These are phyloP conservation scores for Antheraea assamensis DNA, from an alignment of 2,888 invertebrate genomes.

Conservation along the genomic window DNA sequence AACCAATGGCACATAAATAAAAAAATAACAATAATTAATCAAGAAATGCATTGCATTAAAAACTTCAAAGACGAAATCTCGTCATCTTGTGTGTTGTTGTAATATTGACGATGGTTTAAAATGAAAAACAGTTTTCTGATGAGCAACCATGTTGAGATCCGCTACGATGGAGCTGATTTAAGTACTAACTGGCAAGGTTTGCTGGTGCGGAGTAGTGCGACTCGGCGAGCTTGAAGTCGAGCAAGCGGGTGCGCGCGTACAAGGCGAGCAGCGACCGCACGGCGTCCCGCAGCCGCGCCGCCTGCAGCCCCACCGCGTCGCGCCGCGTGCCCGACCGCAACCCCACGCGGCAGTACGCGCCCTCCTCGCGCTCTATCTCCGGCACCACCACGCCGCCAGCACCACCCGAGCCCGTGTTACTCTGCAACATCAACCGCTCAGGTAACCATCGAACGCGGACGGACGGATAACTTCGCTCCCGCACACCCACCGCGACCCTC, in stretches of 20 bases:
- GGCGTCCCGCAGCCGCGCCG: slow-evolving; percentile 89
- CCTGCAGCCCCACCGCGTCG: slow-evolving; percentile 85
- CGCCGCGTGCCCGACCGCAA: slow-evolving; percentile 80
- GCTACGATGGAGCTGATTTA: not conserved
- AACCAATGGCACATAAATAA: no score
- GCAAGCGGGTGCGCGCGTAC: slow-evolving; percentile 91
- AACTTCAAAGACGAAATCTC: no score
- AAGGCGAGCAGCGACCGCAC: slow-evolving; percentile 92
- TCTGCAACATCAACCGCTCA: no score
- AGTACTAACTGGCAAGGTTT: slow-evolving; percentile 49
- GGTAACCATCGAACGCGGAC: no score
- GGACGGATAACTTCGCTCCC: no score
- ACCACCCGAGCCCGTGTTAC: slow-evolving; percentile 38
- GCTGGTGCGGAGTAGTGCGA: slow-evolving; percentile 80
- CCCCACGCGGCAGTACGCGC: slow-evolving; percentile 86
- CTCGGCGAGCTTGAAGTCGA: slow-evolving; percentile 89
- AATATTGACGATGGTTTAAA: no score
- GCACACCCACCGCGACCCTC: no score
- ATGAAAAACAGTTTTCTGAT: no score
- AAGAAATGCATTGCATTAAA: no score
- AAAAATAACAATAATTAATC: no score
- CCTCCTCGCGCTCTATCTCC: slow-evolving; percentile 85
- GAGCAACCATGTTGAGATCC: no score
- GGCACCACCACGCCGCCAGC: slow-evolving; percentile 66
- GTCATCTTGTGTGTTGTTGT: no score